A percentile compares a stretch with the other conserved stretches of the same genome.
These are phyloP conservation scores for Drosophila lini DNA, from an alignment of 1,140 invertebrate species.

Conservation along the genomic window DNA sequence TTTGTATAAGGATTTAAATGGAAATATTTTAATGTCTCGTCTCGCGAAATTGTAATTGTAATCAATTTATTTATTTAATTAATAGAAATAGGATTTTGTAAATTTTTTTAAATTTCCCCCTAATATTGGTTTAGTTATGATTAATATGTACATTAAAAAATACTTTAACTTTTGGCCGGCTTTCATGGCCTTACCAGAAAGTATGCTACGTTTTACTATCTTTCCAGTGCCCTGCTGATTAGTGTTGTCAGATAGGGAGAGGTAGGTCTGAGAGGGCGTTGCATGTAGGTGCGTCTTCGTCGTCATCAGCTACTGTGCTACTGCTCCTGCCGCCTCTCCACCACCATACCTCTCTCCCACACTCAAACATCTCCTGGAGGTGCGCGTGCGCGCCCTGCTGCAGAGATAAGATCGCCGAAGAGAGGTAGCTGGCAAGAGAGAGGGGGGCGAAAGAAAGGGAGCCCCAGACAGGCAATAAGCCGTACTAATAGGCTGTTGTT, in stretches of 20 bases:
- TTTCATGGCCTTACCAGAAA: slow-evolving; percentile 7
- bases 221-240: slow-evolving; percentile 8
- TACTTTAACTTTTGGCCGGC: not conserved
- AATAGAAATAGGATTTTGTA: not conserved
- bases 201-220: slow-evolving; percentile 18
- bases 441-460: slow-evolving; percentile 25
- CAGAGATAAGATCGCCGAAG: slow-evolving; percentile 66
- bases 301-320: slow-evolving; percentile 52
- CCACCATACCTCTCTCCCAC: not conserved
- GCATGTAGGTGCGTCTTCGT: slow-evolving; percentile 40
- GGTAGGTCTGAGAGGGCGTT: slow-evolving; percentile 38
- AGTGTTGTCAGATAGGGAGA: slow-evolving; percentile 37
- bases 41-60: not conserved
- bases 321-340: slow-evolving; percentile 16
- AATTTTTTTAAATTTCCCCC: not conserved
- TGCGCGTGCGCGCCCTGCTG: slow-evolving; percentile 74
- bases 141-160: not conserved
- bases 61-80: not conserved
- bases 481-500: slow-evolving; percentile 77
- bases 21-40: not conserved
- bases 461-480: slow-evolving; percentile 69
- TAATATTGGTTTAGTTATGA: not conserved
- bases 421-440: not conserved
- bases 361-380: slow-evolving; percentile 38
- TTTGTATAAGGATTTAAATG: not conserved